Base-by-base conservation (phyloP, 1,140 invertebrate genomes). In the Coelopa frigida region DNA sequence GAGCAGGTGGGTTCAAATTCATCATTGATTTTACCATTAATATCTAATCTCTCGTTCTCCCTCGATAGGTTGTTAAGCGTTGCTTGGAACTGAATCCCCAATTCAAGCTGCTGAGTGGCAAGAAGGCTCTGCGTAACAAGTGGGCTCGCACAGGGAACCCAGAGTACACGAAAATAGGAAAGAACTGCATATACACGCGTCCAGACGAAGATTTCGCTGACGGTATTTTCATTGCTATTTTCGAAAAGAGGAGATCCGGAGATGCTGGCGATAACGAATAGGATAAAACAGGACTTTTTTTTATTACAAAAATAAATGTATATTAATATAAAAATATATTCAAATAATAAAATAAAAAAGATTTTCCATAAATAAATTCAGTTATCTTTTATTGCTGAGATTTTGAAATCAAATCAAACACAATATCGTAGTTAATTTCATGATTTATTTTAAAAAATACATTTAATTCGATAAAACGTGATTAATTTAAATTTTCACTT, bases 191-290 rank as follows among this genome's bases (percentile, higher is more conserved):
- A 1, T 87, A 92, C 62, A 78, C 87, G 1, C 74, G 72, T 50
- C 79, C 85, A 0, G 78, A 87, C 11, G 61, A 72, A 3, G 88
- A 94, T 73, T 70, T 81, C 3, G 93, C 90, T 0, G 93, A 88
- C 72, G 94, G 94, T 21, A 97, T 98, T 70, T 98, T 98, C 73
- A 75, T 97, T 15, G 90, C 92, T 7, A 77, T 94, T 36, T 87
- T 98, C 64, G 84, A 89, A 40, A 44, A 44, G 11, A 18, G 31
- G 4, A 24, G 14, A n/a, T n/a, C n/a, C n/a, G n/a, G n/a, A n/a
- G n/a, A n/a, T n/a, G n/a, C n/a, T n/a, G n/a, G n/a, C n/a, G n/a
- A n/a, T n/a, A n/a, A n/a, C n/a, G n/a, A n/a, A n/a, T n/a, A n/a
- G n/a, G n/a, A n/a, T n/a, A n/a, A n/a, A n/a, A n/a, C n/a, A n/a